Percentiles rank a stretch among this genome's conserved stretches.
phyloP scores from a whole-genome alignment of 53 echinoderm and acorn worm genomes.

The Pentamera pediparva region DNA sequence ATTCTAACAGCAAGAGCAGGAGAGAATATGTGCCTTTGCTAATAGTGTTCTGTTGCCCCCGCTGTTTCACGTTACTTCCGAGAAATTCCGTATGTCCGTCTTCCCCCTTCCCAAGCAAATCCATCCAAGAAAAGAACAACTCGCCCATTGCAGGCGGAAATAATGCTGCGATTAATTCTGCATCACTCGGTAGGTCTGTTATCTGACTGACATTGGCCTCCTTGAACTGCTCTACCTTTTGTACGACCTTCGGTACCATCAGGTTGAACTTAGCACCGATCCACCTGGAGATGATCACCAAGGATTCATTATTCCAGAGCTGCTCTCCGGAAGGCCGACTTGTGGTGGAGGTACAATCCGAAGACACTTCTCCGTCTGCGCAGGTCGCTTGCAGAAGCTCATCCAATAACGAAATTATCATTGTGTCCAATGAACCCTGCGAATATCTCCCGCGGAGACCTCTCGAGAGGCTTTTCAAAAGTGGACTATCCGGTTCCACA shows the following conservation, averaged over 20 bases:
- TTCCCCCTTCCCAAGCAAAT: too few species aligned
- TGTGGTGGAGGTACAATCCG: too few species aligned
- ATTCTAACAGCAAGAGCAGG: conserved; percentile 19
- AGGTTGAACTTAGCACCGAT: conserved; percentile 11
- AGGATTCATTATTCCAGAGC: neutral
- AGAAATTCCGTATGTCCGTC: too few species aligned
- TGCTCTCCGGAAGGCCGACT: too few species aligned
- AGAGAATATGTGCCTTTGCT: conserved; percentile 7
- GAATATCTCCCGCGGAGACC: neutral
- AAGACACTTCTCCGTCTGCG: too few species aligned
- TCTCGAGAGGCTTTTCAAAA: neutral
- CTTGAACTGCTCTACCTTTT: conserved; percentile 21
- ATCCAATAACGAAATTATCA: neutral
- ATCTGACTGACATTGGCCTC: conserved; percentile 1
- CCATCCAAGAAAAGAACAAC: conserved; percentile 4
- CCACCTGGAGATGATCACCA: neutral
- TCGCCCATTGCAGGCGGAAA: conserved; percentile 15
- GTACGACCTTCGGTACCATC: conserved; percentile 6
- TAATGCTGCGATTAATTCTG: neutral
- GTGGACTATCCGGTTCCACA: too few species aligned
- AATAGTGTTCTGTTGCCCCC: too few species aligned
- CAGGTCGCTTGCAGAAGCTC: neutral
- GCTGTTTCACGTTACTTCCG: too few species aligned
- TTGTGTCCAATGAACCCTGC: neutral
- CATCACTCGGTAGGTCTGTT: neutral